phyloP scores from a whole-genome alignment of 2,113 vertebrate genomes.

The Micronycteris hirsuta region DNA sequence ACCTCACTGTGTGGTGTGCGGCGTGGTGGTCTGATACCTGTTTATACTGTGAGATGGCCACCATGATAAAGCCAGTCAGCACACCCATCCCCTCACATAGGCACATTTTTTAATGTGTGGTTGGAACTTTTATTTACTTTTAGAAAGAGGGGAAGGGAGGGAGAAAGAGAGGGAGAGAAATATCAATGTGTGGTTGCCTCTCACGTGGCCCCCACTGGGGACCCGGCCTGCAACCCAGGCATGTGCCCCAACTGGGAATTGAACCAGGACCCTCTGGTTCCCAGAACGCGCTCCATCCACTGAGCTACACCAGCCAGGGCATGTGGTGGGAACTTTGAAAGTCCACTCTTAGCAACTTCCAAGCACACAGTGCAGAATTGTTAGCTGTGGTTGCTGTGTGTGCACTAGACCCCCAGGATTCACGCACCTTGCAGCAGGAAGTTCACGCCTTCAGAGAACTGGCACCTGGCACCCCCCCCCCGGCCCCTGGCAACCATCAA shows the following conservation, averaged over 20 bases:
- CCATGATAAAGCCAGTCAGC: not conserved
- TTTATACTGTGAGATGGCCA: not conserved
- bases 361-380: not conserved
- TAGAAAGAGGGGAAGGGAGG: no score
- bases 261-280: no score
- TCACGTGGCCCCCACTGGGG: no score
- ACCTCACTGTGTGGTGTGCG: not conserved
- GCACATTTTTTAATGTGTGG: not conserved
- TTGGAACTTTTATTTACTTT: not conserved
- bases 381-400: not conserved
- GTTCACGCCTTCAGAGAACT: not conserved
- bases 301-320: no score
- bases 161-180: no score
- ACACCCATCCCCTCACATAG: not conserved
- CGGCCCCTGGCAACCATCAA: not conserved
- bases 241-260: no score
- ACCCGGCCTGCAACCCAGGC: no score
- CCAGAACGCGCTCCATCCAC: no score
- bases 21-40: not conserved
- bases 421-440: not conserved
- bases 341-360: not conserved
- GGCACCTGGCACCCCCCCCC: no score
- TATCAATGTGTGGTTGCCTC: no score
- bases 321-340: no score
- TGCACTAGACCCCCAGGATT: not conserved